Evolutionary conservation across 1,140 invertebrate genomes (phyloP).

Genomic region (Lucilia sericata): DNA sequence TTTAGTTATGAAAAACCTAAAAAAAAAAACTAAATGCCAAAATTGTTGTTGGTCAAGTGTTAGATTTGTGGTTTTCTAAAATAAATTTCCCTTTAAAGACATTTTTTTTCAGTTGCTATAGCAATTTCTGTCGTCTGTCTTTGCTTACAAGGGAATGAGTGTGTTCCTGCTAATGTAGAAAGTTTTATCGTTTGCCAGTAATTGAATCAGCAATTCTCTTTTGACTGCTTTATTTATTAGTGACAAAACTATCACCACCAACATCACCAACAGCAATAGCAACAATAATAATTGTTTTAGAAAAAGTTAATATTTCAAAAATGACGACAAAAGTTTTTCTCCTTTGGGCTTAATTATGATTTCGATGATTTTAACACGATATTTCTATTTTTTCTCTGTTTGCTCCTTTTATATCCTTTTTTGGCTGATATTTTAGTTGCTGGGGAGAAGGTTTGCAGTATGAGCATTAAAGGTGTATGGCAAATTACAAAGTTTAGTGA

Average conservation of each 20-base stretch:
- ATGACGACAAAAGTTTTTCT: background rate
- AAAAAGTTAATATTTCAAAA: background rate
- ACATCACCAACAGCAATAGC: background rate
- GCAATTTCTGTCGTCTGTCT: too few relatives aligned
- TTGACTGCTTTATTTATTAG: slow-evolving; percentile 16
- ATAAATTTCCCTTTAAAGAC: too few relatives aligned
- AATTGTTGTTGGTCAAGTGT: background rate
- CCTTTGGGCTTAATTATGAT: slow-evolving; percentile 14
- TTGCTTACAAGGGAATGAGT: too few relatives aligned
- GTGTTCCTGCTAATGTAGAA: background rate
- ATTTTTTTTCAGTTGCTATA: too few relatives aligned
- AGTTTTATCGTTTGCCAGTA: slow-evolving; percentile 4
- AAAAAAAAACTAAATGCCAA: background rate
- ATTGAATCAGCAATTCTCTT: slow-evolving; percentile 29
- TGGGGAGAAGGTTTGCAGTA: background rate
- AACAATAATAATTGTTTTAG: background rate
- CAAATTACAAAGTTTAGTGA: background rate
- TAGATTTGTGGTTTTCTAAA: background rate
- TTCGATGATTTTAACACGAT: slow-evolving; percentile 18
- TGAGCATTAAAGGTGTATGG: background rate
- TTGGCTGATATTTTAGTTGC: background rate
- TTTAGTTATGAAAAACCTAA: background rate
- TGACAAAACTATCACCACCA: background rate
- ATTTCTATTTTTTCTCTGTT: background rate
- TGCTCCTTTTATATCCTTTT: background rate